A percentile compares a stretch with the other conserved stretches of the same genome.
phyloP scores from a whole-genome alignment of 2,113 vertebrate genomes.

The Rhinoderma darwinii region DNA sequence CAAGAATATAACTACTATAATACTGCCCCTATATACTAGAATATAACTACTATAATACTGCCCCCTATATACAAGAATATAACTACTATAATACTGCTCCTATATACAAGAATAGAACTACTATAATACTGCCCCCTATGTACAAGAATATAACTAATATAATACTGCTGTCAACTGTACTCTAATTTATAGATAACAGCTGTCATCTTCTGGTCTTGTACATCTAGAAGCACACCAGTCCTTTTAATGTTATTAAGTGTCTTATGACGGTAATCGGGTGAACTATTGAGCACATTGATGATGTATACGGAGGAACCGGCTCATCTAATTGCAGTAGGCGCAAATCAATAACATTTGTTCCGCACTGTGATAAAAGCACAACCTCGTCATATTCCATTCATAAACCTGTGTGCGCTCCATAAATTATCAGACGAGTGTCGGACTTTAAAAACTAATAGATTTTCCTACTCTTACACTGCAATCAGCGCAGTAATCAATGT shows the following conservation, averaged over 20 bases:
- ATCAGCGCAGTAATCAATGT: neutral
- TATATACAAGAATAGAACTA: neutral
- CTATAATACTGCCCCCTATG: too few species aligned
- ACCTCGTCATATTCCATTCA: neutral
- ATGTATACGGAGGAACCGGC: neutral
- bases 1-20: too few species aligned
- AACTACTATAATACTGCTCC: neutral
- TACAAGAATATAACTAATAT: neutral
- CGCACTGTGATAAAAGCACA: neutral
- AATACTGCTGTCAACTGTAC: neutral
- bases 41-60: neutral
- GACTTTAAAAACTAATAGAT: neutral
- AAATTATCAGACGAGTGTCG: neutral
- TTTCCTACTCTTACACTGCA: neutral
- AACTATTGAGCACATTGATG: neutral
- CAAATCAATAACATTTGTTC: slow-evolving; percentile 18
- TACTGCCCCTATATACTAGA: too few species aligned
- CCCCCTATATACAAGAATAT: neutral
- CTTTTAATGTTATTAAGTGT: neutral
- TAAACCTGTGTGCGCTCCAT: neutral
- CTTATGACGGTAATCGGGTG: neutral
- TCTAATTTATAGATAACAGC: too few species aligned
- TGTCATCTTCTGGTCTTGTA: too few species aligned
- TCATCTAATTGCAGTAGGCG: neutral
- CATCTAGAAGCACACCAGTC: neutral